Evolutionary conservation across 2,797 vertebrate genomes (phyloP).

Genomic region (Euphonia xanthogaster): DNA sequence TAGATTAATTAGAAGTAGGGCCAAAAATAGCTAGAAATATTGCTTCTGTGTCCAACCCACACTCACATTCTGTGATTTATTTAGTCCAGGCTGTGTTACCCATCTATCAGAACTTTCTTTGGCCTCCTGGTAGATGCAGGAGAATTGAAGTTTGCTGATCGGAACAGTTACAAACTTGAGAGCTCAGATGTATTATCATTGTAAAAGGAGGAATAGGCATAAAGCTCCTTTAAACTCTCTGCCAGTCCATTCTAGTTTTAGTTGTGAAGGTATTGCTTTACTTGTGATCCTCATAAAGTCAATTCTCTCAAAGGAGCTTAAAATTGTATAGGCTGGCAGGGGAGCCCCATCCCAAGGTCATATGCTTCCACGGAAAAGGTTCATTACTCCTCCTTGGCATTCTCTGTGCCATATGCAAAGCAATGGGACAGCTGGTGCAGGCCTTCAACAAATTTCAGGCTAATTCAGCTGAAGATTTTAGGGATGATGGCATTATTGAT

Average conservation of each 20-base stretch:
- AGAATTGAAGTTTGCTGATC: neutral
- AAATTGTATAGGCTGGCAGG: neutral
- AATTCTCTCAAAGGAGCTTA: neutral
- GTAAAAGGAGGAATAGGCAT: neutral
- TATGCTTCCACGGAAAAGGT: neutral
- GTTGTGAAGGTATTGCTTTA: neutral
- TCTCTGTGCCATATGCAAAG: neutral
- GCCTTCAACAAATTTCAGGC: neutral
- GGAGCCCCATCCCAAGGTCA: neutral
- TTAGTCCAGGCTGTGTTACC: neutral
- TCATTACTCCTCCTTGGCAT: neutral
- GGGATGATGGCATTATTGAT: neutral
- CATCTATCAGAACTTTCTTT: neutral
- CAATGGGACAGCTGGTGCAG: neutral
- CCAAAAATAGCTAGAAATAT: neutral
- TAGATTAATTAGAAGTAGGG: neutral
- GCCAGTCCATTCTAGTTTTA: neutral
- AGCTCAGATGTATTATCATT: neutral
- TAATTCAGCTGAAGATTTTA: neutral
- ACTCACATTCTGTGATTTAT: neutral
- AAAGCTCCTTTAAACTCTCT: neutral
- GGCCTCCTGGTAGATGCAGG: neutral
- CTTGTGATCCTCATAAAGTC: rapidly evolving
- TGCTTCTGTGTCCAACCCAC: neutral
- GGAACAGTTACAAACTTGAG: neutral